phyloP scores from a whole-genome alignment of 1,140 invertebrate genomes.

The Trichomalopsis sarcophagae region DNA sequence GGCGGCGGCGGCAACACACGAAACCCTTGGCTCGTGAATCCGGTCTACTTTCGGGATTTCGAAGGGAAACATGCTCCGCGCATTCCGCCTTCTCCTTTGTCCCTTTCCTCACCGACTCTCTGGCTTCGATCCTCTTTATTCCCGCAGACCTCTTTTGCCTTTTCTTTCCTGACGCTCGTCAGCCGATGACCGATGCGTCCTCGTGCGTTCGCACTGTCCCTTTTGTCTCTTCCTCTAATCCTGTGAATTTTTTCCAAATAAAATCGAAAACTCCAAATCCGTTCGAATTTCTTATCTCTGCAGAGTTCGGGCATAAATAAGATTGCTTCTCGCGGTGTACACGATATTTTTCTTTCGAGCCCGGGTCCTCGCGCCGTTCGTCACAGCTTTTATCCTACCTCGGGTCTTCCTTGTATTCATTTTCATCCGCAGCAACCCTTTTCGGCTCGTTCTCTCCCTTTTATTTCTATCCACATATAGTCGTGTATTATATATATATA shows the following conservation, averaged over 20 bases:
- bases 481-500: constrained; percentile 2
- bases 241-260: no score
- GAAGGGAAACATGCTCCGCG: constrained; percentile 59
- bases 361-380: background rate
- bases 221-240: no score
- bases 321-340: background rate
- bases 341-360: background rate
- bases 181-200: no score
- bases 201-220: no score
- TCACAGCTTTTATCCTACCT: constrained; percentile 31
- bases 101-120: constrained; percentile 1
- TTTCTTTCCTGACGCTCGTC: constrained; percentile 2
- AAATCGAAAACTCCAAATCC: no score
- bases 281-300: background rate
- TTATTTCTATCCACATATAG: background rate
- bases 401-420: constrained; percentile 41
- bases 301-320: background rate
- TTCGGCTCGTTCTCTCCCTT: constrained; percentile 18
- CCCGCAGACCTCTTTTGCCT: constrained; percentile 52
- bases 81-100: constrained; percentile 61
- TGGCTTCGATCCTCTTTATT: constrained; percentile 1
- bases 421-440: constrained; percentile 32
- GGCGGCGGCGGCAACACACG: background rate
- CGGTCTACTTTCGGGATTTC: constrained; percentile 50
- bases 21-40: constrained; percentile 53